A percentile compares a stretch with the other conserved stretches of the same genome.
phyloP scores from a whole-genome alignment of 2,888 invertebrate genomes.

The Ramazzottius varieornatus region DNA sequence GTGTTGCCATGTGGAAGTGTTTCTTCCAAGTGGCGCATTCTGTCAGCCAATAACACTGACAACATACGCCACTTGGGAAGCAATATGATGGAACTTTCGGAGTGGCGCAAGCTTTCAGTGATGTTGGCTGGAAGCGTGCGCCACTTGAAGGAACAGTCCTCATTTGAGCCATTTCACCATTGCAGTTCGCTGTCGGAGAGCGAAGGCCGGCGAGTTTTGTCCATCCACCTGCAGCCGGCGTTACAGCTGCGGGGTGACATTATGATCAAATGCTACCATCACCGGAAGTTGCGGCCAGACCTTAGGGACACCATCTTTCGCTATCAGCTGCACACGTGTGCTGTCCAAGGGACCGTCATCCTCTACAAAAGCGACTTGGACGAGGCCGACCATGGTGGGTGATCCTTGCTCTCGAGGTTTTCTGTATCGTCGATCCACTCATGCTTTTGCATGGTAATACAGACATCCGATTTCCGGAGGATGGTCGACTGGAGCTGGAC shows the following conservation, averaged over 20 bases:
- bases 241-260: constrained; percentile 62
- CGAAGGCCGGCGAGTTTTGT: constrained; percentile 24
- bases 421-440: constrained; percentile 4
- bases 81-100: no score
- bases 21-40: no score
- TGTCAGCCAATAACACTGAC: no score
- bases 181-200: neutral
- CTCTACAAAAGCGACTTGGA: constrained; percentile 51
- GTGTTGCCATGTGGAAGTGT: no score
- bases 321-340: constrained; percentile 79
- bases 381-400: constrained; percentile 47
- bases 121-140: no score
- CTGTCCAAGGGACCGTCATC: constrained; percentile 35
- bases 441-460: no score
- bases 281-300: constrained; percentile 21
- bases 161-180: no score
- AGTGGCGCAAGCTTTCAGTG: no score
- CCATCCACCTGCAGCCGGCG: constrained; percentile 40
- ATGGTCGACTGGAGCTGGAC: constrained; percentile 56
- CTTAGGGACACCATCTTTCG: constrained; percentile 43
- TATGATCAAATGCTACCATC: constrained; percentile 62
- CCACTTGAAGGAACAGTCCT: no score
- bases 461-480: constrained; percentile 54
- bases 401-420: neutral
- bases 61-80: no score